Conservation (phyloP, 2,888 invertebrate species). For the Ennomos fuscantarius region DNA sequence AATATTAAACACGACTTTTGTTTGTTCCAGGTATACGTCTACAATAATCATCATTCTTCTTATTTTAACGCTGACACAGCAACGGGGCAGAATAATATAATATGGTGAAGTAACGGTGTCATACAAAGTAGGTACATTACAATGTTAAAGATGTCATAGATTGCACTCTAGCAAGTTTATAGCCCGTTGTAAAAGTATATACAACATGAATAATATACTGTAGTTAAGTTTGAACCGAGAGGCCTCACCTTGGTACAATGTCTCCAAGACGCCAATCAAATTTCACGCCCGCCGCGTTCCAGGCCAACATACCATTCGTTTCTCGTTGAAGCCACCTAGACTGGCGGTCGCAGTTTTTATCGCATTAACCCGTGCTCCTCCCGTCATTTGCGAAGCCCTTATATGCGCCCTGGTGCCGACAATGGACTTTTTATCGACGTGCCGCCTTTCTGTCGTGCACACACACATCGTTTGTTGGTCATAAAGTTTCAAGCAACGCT, state of each 20-base stretch:
- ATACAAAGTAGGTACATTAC: conserved; percentile 21
- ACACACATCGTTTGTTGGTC: conserved; percentile 70
- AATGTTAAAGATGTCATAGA: conserved; percentile 39
- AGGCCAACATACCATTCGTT: conserved; percentile 60
- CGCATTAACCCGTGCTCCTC: conserved; percentile 64
- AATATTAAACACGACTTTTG: too few relatives aligned
- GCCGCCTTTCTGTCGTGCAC: conserved; percentile 65
- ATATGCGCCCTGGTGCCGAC: conserved; percentile 66
- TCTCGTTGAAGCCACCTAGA: conserved; percentile 56
- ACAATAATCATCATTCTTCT: too few relatives aligned
- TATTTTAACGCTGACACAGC: too few relatives aligned
- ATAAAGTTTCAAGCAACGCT: conserved; percentile 63
- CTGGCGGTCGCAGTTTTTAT: conserved; percentile 71
- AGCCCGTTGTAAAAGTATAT: conserved; percentile 33
- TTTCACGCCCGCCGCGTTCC: conserved; percentile 64
- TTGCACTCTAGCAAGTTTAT: conserved; percentile 35
- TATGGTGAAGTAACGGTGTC: conserved; percentile 4
- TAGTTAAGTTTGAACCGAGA: conserved; percentile 36
- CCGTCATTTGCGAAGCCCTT: conserved; percentile 72
- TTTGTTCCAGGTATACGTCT: conserved; percentile 46
- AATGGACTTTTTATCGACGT: conserved; percentile 76
- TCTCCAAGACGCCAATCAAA: conserved; percentile 64
- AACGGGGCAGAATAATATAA: too few relatives aligned
- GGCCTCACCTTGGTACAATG: conserved; percentile 43
- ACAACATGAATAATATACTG: conserved; percentile 25